These are phyloP conservation scores for Sepiola atlantica DNA, from an alignment of 2,888 invertebrate genomes.

Conservation along the genomic window DNA sequence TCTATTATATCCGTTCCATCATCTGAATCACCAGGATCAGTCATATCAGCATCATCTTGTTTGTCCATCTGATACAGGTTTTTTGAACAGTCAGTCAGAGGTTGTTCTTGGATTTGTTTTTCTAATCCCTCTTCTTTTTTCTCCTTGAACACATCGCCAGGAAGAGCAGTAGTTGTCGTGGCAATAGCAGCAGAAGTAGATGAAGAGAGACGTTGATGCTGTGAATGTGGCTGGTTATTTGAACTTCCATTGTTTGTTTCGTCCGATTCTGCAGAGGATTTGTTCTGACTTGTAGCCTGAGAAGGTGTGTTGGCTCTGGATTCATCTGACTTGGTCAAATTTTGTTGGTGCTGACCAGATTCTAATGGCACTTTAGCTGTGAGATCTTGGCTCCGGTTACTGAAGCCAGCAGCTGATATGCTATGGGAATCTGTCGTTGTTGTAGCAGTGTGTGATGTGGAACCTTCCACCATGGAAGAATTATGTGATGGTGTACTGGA, in stretches of 20 bases:
- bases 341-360: constrained; percentile 38
- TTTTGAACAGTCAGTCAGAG: neutral
- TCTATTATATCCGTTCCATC: constrained; percentile 37
- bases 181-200: constrained; percentile 32
- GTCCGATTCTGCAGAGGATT: neutral
- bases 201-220: neutral
- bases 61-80: neutral
- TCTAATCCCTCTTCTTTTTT: constrained; percentile 1
- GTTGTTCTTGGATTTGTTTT: neutral
- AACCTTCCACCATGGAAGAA: neutral
- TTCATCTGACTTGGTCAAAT: neutral
- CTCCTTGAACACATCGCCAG: constrained; percentile 35
- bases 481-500: neutral
- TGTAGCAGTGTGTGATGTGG: constrained; percentile 12
- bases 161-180: neutral
- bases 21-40: constrained; percentile 24
- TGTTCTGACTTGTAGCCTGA: neutral
- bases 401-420: neutral
- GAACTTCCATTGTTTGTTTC: neutral
- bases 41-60: constrained; percentile 47
- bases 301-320: neutral
- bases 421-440: constrained; percentile 34
- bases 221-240: constrained; percentile 19
- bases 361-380: constrained; percentile 34
- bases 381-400: constrained; percentile 39